Base-by-base conservation (phyloP, 2,113 vertebrate genomes). In the Ailuropoda melanoleuca region DNA sequence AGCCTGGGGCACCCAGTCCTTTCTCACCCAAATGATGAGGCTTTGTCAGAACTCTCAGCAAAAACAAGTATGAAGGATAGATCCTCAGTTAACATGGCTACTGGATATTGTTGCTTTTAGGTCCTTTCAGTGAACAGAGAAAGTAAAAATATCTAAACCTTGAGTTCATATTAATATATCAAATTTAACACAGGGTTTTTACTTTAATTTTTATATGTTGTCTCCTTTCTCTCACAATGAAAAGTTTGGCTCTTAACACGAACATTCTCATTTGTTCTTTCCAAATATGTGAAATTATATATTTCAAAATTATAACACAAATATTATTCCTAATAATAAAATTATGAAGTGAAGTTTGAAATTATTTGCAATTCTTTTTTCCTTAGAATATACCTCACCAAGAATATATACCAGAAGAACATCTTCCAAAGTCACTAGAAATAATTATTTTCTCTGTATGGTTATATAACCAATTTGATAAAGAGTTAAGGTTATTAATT, bases 271-370 rank as follows among this genome's bases (percentile, higher is more conserved):
- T 56, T 60, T 80, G 48, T 70, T 77, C 29, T 95, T 78, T 60
- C 68, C 43, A 50, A 53, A 46, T 68, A 90, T 88, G 75, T 34
- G 82, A 82, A 66, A 31, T 83, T 37, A 48, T 77, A 31, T 75
- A n/a, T 92, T 77, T 77, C 53, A 77, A 92, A 88, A 58, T 50
- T 94, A 43, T 70, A 43, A 46, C 60, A 19, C 13, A 95, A 84
- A n/a, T 77, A 95, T 62, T 83, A 31, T 1, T 43, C 8, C 37
- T 83, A 88, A 82, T 88, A 88, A 92, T 81, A 91, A 94, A 96
- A 72, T 7, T 56, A 84, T 21, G 56, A 24, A 70, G 17, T 68
- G 4, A 91, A 43, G 19, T 43, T 81, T 82, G 37, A 66, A 88
- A 50, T 58, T 75, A 75, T 31, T 91, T 77, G 34, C 15, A 87